Evolutionary conservation across 2,888 invertebrate species (phyloP).

Genomic region (Pandemis corylana): DNA sequence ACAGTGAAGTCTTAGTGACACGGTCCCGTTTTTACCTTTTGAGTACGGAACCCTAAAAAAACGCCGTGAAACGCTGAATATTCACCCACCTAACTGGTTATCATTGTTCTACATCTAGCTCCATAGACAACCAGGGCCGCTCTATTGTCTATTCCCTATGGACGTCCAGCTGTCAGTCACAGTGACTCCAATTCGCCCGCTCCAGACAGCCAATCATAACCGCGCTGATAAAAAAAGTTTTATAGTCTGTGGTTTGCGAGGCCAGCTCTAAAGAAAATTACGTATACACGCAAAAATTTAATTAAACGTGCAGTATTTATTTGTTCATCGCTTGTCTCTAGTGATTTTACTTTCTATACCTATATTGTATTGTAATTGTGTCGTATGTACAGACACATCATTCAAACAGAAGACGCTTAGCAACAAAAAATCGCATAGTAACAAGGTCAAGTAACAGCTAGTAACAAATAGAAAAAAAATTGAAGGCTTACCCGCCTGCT

Average conservation of each 20-base stretch:
- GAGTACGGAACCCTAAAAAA: not conserved
- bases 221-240: constrained; percentile 6
- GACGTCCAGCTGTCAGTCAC: constrained; percentile 18
- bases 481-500: no score
- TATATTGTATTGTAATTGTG: no score
- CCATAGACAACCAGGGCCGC: constrained; percentile 3
- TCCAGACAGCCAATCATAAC: constrained; percentile 17
- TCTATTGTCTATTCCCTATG: not conserved
- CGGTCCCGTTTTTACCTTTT: not conserved
- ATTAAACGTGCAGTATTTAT: not conserved
- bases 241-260: not conserved
- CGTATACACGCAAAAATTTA: not conserved
- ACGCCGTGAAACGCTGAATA: not conserved
- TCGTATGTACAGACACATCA: no score
- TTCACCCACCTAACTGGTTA: not conserved
- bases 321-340: not conserved
- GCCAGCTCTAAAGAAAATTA: not conserved
- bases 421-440: no score
- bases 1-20: no score
- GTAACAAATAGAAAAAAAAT: no score
- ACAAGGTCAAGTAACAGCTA: no score
- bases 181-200: constrained; percentile 3
- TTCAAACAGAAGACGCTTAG: no score
- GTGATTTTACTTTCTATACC: no score
- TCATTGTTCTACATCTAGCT: not conserved